Conservation (phyloP, 2,888 invertebrate species). For the Aphodius sticticus region DNA sequence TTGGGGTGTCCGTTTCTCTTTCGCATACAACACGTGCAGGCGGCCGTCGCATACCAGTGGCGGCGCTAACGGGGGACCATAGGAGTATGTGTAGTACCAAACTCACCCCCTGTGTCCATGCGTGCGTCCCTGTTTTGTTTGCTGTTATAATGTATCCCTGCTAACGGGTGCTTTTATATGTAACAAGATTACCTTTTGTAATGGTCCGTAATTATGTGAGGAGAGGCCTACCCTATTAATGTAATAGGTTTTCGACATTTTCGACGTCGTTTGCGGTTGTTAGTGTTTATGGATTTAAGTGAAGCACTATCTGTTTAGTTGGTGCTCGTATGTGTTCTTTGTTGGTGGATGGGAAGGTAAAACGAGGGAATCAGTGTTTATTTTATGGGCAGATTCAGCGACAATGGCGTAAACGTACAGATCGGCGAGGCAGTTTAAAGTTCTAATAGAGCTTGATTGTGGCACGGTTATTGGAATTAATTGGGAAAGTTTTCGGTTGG, state of each 20-base stretch:
- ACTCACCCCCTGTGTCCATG: not conserved
- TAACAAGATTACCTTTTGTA: slow-evolving; percentile 51
- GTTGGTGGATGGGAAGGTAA: too few relatives aligned
- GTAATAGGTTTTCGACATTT: slow-evolving; percentile 34
- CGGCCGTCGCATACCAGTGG: not conserved
- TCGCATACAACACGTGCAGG: not conserved
- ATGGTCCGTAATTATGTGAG: slow-evolving; percentile 45
- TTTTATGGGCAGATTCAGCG: too few relatives aligned
- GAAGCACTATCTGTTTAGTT: too few relatives aligned
- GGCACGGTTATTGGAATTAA: too few relatives aligned
- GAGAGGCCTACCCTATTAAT: slow-evolving; percentile 48
- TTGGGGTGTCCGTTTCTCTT: not conserved
- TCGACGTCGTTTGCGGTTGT: slow-evolving; percentile 23
- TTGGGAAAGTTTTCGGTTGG: too few relatives aligned
- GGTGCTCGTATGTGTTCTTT: too few relatives aligned
- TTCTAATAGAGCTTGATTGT: too few relatives aligned
- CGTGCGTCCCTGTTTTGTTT: not conserved
- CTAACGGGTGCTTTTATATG: slow-evolving; percentile 43
- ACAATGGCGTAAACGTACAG: too few relatives aligned
- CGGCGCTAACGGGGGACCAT: not conserved
- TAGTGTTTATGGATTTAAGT: not conserved
- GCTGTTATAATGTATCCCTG: not conserved
- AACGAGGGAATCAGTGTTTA: too few relatives aligned
- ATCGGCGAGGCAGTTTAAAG: too few relatives aligned
- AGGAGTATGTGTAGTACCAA: not conserved